Conservation (phyloP, 2,888 invertebrate genomes). For the Napeogenes sylphis region DNA sequence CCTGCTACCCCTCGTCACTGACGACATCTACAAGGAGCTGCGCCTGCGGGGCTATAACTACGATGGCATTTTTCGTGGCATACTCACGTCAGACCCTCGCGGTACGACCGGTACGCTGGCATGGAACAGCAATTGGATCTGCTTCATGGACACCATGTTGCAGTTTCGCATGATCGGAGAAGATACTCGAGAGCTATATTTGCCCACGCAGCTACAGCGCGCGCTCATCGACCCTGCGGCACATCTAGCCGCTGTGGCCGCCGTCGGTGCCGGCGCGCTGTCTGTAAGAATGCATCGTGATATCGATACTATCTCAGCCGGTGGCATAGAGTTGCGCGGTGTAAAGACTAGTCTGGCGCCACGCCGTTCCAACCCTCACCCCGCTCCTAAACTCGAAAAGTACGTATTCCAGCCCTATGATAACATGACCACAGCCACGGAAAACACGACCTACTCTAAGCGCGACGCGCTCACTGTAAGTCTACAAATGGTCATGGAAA, state of each 20-base stretch:
- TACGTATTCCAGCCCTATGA: slow-evolving; percentile 89
- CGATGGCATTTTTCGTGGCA: too few relatives aligned
- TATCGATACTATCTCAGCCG: slow-evolving; percentile 85
- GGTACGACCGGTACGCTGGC: slow-evolving; percentile 84
- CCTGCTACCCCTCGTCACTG: slow-evolving; percentile 74
- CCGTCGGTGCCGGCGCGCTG: slow-evolving; percentile 50
- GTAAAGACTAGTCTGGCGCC: slow-evolving; percentile 95
- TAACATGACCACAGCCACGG: slow-evolving; percentile 66
- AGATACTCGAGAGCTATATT: slow-evolving; percentile 86
- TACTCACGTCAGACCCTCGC: slow-evolving; percentile 80
- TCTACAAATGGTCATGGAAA: slow-evolving; percentile 88
- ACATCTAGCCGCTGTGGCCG: slow-evolving; percentile 73
- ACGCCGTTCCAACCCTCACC: slow-evolving; percentile 85
- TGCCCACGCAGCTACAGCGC: slow-evolving; percentile 92
- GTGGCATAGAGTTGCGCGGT: slow-evolving; percentile 57
- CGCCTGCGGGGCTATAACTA: too few relatives aligned
- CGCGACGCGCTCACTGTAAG: slow-evolving; percentile 82
- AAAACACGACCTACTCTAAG: slow-evolving; percentile 79
- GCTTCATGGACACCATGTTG: slow-evolving; percentile 97
- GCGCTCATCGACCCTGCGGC: slow-evolving; percentile 87
- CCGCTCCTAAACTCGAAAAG: slow-evolving; percentile 88
- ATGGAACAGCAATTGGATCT: slow-evolving; percentile 96
- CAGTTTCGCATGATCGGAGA: slow-evolving; percentile 92
- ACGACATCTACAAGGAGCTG: too few relatives aligned
- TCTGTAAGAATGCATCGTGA: slow-evolving; percentile 84